Conservation (phyloP, 2,113 vertebrate species). For the Catharus minimus region DNA sequence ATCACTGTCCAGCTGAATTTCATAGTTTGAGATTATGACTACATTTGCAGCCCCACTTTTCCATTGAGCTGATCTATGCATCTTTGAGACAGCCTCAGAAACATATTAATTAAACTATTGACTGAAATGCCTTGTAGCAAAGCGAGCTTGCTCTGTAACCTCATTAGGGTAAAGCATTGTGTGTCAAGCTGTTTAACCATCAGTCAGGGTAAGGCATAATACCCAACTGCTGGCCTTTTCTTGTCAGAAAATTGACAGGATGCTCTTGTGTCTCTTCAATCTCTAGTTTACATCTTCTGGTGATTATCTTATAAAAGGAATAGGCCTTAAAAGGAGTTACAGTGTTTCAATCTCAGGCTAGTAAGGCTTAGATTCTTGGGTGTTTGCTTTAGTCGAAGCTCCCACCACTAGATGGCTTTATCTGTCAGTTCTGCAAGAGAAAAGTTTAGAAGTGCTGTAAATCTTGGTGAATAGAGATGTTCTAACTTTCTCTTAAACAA, state of each 20-base stretch:
- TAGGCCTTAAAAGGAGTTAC: background rate
- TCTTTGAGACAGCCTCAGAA: background rate
- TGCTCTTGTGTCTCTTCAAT: background rate
- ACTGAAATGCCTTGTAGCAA: slow-evolving; percentile 7
- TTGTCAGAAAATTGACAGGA: background rate
- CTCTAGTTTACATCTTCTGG: background rate
- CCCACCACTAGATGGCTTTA: slow-evolving; percentile 49
- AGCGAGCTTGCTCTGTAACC: background rate
- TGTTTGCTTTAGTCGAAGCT: background rate
- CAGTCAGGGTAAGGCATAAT: background rate
- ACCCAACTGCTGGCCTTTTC: background rate
- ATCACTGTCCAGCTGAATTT: background rate
- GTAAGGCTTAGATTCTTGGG: background rate
- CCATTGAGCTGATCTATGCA: background rate
- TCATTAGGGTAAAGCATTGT: background rate
- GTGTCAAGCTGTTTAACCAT: background rate
- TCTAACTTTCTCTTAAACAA: background rate
- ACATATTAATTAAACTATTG: slow-evolving; percentile 4
- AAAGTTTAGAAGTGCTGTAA: background rate
- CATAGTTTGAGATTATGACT: background rate
- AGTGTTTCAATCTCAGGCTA: background rate
- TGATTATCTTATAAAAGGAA: background rate
- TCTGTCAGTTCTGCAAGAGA: background rate
- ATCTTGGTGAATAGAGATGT: background rate
- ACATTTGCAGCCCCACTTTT: background rate